Conservation (phyloP, 1,140 invertebrate genomes). For the Scaptodrosophila lebanonensis region DNA sequence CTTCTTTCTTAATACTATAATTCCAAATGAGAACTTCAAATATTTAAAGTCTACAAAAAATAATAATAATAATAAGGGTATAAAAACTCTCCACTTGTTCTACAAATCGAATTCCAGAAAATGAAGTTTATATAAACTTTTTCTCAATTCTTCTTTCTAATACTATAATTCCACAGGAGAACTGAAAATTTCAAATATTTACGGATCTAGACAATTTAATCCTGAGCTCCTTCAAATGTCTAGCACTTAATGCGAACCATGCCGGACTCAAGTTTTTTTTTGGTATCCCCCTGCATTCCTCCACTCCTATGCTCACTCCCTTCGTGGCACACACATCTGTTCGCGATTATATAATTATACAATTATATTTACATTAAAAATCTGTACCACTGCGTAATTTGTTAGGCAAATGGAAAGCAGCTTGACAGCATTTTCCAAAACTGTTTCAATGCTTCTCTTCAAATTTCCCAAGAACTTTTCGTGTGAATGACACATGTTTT, state of each 20-base stretch:
- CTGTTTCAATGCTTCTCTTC: too few relatives aligned
- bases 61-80: too few relatives aligned
- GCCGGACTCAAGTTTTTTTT: conserved; percentile 3
- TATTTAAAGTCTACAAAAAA: too few relatives aligned
- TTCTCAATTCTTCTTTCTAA: neutral
- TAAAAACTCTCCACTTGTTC: too few relatives aligned
- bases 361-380: conserved; percentile 75
- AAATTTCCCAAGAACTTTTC: conserved; percentile 33
- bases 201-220: conserved; percentile 21
- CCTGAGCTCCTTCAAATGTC: too few relatives aligned
- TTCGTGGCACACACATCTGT: conserved; percentile 41
- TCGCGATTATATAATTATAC: conserved; percentile 67
- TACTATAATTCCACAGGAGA: neutral
- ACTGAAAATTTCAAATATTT: too few relatives aligned
- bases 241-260: too few relatives aligned
- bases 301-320: conserved; percentile 13
- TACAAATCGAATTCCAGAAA: too few relatives aligned
- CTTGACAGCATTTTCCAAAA: neutral
- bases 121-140: neutral
- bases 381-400: conserved; percentile 62
- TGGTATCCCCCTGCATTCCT: conserved; percentile 24
- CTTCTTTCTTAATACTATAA: too few relatives aligned
- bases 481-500: conserved; percentile 49
- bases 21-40: too few relatives aligned
- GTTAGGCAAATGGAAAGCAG: conserved; percentile 24